These are phyloP conservation scores for Trisateles emortualis DNA, from an alignment of 2,888 invertebrate species.

Conservation along the genomic window DNA sequence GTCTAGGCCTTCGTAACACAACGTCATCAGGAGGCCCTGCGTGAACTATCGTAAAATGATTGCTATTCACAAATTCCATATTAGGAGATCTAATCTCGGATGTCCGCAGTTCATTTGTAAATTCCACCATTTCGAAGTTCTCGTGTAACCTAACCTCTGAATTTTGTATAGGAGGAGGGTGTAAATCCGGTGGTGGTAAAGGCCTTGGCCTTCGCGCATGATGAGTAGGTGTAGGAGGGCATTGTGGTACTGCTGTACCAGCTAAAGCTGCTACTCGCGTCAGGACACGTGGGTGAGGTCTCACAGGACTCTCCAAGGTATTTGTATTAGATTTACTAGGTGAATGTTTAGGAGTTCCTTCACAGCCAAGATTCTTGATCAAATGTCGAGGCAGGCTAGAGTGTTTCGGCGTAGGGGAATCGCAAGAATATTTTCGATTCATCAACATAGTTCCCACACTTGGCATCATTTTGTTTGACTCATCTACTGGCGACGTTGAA, in stretches of 20 bases:
- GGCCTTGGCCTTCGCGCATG: slow-evolving; percentile 91
- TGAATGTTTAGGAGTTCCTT: slow-evolving; percentile 78
- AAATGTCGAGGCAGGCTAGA: slow-evolving; percentile 80
- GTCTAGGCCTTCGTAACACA: slow-evolving; percentile 78
- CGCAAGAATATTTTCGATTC: slow-evolving; percentile 79
- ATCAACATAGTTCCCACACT: slow-evolving; percentile 77
- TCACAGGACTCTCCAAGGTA: slow-evolving; percentile 72
- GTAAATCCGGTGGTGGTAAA: slow-evolving; percentile 85
- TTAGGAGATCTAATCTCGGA: slow-evolving; percentile 85
- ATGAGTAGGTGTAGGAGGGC: slow-evolving; percentile 96
- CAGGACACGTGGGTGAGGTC: slow-evolving; percentile 89
- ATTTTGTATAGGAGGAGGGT: slow-evolving; percentile 83
- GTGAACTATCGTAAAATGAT: slow-evolving; percentile 85
- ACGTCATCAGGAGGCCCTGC: slow-evolving; percentile 83
- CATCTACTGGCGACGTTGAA: slow-evolving; percentile 77
- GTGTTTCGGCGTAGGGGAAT: slow-evolving; percentile 78
- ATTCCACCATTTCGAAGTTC: slow-evolving; percentile 82
- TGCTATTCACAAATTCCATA: slow-evolving; percentile 85
- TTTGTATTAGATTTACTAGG: slow-evolving; percentile 64
- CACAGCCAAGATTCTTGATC: slow-evolving; percentile 76
- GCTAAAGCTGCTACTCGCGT: slow-evolving; percentile 87
- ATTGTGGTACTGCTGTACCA: slow-evolving; percentile 88
- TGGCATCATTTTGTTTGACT: slow-evolving; percentile 63
- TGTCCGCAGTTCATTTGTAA: slow-evolving; percentile 80
- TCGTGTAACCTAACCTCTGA: slow-evolving; percentile 64